These are phyloP conservation scores for Leucophenga montana DNA, from an alignment of 2,888 invertebrate species.

Conservation along the genomic window DNA sequence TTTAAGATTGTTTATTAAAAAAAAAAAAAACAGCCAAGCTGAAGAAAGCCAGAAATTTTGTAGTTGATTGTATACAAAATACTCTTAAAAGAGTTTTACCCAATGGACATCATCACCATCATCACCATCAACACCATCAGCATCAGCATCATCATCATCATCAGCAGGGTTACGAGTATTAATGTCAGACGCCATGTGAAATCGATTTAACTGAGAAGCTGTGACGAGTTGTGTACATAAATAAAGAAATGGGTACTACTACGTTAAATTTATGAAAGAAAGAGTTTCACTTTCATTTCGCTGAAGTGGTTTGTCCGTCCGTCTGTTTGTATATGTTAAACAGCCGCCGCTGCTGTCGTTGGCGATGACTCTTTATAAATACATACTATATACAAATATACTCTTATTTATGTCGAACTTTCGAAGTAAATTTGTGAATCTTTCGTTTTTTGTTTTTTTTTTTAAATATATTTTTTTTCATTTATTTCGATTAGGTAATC, in stretches of 20 bases:
- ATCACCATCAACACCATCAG: no score
- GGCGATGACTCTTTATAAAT: no score
- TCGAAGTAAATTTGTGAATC: conserved; percentile 2
- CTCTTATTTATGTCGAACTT: no score
- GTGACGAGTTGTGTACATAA: conserved; percentile 30
- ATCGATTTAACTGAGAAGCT: conserved; percentile 29
- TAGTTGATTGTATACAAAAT: no score
- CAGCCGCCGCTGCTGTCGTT: conserved; percentile 6
- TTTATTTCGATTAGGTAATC: conserved; percentile 27
- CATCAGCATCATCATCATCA: no score
- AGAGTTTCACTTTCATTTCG: conserved; percentile 34
- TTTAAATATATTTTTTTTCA: conserved; percentile 1
- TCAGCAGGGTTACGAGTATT: no score
- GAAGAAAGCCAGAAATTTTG: not conserved
- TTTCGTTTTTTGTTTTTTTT: conserved; percentile 12
- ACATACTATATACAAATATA: no score
- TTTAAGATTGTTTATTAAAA: conserved; percentile 1
- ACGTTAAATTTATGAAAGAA: not conserved
- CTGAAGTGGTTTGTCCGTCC: no score
- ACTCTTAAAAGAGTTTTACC: no score
- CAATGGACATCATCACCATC: no score
- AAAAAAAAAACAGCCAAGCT: not conserved
- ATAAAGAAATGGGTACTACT: conserved; percentile 11
- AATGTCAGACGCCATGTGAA: conserved; percentile 24
- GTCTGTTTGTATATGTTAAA: not conserved